A percentile compares a stretch with the other conserved stretches of the same genome.
phyloP scores from a whole-genome alignment of 2,888 invertebrate genomes.

The Papilio protenor region DNA sequence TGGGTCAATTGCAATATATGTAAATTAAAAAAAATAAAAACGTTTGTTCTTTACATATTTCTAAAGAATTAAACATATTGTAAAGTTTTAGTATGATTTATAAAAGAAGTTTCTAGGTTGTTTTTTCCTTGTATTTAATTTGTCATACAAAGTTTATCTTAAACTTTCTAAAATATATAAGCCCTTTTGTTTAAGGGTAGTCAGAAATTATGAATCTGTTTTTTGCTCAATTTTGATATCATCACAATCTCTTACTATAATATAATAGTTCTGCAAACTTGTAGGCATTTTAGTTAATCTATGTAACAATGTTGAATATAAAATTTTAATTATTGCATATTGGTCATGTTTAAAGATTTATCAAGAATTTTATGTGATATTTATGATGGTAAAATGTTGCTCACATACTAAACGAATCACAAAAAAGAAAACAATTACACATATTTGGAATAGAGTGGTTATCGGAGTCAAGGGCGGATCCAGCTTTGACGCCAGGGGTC shows the following conservation, averaged over 20 bases:
- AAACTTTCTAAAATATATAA: background rate
- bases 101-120: background rate
- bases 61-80: background rate
- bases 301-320: background rate
- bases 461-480: too few relatives aligned
- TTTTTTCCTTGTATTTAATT: background rate
- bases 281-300: background rate
- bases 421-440: background rate
- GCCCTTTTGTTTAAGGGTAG: background rate
- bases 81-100: background rate
- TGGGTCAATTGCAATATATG: background rate
- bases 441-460: background rate
- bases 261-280: background rate
- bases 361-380: constrained; percentile 9
- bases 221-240: constrained; percentile 8
- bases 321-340: background rate
- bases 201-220: background rate
- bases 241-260: background rate
- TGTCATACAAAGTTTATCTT: background rate
- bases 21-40: background rate
- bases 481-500: too few relatives aligned
- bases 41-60: background rate
- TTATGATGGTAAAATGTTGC: constrained; percentile 14
- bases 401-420: constrained; percentile 19
- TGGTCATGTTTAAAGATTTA: background rate